These are phyloP conservation scores for Festucalex cinctus DNA, from an alignment of 2,113 vertebrate species.

Conservation along the genomic window DNA sequence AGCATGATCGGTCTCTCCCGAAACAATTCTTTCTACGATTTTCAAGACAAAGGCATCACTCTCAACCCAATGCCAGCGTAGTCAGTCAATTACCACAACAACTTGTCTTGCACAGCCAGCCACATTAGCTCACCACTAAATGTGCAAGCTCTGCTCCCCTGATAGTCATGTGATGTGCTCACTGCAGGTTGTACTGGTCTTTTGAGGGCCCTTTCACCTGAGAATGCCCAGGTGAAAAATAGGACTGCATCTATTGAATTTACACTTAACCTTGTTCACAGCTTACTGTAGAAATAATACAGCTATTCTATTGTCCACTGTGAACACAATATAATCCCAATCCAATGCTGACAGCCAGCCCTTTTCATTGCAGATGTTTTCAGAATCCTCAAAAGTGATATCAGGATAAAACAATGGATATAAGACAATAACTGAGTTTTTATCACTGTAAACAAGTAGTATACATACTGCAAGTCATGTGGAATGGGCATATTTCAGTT, in stretches of 20 bases:
- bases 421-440: neutral
- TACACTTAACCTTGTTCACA: neutral
- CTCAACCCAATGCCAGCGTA: neutral
- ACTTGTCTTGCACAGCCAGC: neutral
- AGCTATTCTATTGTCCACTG: neutral
- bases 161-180: neutral
- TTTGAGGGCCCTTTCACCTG: neutral
- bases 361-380: neutral
- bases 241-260: neutral
- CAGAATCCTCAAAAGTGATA: neutral
- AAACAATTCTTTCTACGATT: neutral
- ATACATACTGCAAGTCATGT: neutral
- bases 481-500: too few species aligned
- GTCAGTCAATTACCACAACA: neutral
- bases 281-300: neutral
- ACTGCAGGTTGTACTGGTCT: neutral
- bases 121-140: neutral
- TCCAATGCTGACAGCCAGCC: neutral
- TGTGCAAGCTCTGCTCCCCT: neutral
- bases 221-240: neutral
- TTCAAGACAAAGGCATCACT: neutral
- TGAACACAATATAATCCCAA: neutral
- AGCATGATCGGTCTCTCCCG: neutral
- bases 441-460: neutral
- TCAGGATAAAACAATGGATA: neutral